Evolutionary conservation across 1,140 invertebrate species (phyloP).

Genomic region (Drosophila funebris): DNA sequence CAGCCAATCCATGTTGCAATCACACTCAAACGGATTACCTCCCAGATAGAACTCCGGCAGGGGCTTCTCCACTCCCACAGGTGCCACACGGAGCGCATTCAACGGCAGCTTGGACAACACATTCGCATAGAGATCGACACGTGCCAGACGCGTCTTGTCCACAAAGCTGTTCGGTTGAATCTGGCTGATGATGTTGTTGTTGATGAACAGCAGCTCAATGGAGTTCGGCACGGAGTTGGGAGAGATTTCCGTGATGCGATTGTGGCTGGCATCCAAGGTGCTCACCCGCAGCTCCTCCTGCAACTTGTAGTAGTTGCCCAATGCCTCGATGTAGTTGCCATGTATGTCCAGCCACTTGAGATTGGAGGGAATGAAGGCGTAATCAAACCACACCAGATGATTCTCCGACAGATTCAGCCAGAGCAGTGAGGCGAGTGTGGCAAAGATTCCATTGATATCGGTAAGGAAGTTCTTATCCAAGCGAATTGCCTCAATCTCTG

Average conservation of each 20-base stretch:
- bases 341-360: conserved; percentile 93
- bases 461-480: conserved; percentile 91
- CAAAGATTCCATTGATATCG: conserved; percentile 91
- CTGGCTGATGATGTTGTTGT: conserved; percentile 91
- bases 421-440: conserved; percentile 88
- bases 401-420: conserved; percentile 95
- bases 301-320: conserved; percentile 89
- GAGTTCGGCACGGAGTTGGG: conserved; percentile 90
- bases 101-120: conserved; percentile 91
- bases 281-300: conserved; percentile 87
- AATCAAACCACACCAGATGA: conserved; percentile 91
- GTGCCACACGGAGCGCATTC: conserved; percentile 89
- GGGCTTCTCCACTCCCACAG: conserved; percentile 86
- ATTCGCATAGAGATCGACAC: conserved; percentile 93
- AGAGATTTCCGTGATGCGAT: conserved; percentile 89
- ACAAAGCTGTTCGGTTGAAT: conserved; percentile 92
- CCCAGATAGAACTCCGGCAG: conserved; percentile 94
- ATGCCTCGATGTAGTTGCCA: conserved; percentile 90
- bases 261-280: conserved; percentile 92
- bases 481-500: conserved; percentile 90
- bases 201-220: conserved; percentile 91
- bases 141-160: conserved; percentile 90
- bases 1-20: conserved; percentile 95
- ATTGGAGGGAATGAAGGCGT: conserved; percentile 89
- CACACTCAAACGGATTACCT: conserved; percentile 94